These are phyloP conservation scores for Reinhardtius hippoglossoides DNA, from an alignment of 2,113 vertebrate genomes.

Conservation along the genomic window DNA sequence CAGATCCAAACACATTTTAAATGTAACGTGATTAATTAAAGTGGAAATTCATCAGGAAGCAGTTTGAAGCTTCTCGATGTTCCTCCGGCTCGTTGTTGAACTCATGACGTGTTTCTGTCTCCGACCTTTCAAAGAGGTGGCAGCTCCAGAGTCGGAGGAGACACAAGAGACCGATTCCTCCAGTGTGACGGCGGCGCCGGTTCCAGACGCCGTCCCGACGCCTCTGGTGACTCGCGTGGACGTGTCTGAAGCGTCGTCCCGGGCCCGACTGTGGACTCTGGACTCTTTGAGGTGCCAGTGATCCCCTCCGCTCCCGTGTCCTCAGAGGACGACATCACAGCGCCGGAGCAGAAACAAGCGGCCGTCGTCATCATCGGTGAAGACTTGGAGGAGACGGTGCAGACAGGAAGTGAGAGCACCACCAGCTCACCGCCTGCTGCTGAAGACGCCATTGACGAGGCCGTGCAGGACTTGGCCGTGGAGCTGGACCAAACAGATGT, in stretches of 20 bases:
- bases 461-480: constrained; percentile 55
- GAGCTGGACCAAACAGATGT: constrained; percentile 55
- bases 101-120: constrained; percentile 13
- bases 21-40: not conserved
- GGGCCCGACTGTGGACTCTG: constrained; percentile 40
- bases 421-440: not conserved
- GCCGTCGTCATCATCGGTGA: constrained; percentile 54
- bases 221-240: constrained; percentile 17
- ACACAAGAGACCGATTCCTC: constrained; percentile 27
- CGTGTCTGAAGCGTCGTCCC: constrained; percentile 25
- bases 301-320: constrained; percentile 13
- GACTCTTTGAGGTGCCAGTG: constrained; percentile 60
- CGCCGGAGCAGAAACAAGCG: constrained; percentile 18
- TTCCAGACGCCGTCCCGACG: constrained; percentile 20
- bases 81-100: constrained; percentile 6
- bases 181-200: constrained; percentile 13
- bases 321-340: constrained; percentile 3
- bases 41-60: not conserved
- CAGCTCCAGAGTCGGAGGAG: constrained; percentile 40
- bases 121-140: constrained; percentile 60
- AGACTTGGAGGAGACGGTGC: constrained; percentile 9
- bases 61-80: constrained; percentile 15
- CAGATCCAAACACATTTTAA: no score
- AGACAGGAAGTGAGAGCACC: constrained; percentile 12
- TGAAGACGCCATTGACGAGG: not conserved